phyloP scores from a whole-genome alignment of 2,888 invertebrate genomes.

The Copidosoma aretas region DNA sequence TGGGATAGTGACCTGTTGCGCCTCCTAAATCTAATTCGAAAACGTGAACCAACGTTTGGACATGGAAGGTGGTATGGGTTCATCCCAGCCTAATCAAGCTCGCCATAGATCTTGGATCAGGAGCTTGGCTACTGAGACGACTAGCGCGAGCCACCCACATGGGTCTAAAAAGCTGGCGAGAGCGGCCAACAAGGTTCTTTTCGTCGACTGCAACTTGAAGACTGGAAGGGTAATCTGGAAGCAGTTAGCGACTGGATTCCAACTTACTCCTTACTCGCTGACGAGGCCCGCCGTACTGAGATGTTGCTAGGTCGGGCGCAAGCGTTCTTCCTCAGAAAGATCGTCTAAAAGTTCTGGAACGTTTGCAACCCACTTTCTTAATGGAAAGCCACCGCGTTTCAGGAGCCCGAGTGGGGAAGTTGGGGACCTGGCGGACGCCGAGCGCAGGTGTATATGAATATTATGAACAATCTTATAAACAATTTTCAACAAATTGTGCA shows the following conservation, averaged over 20 bases:
- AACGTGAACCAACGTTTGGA: neutral
- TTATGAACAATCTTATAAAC: no score
- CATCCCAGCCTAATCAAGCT: conserved; percentile 13
- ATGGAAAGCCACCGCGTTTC: conserved; percentile 52
- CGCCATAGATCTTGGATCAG: conserved; percentile 19
- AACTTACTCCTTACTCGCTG: neutral
- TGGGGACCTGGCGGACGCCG: no score
- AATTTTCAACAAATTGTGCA: no score
- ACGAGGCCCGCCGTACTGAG: neutral
- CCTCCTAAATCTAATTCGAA: neutral
- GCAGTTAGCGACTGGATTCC: conserved; percentile 1
- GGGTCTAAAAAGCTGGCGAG: conserved; percentile 13
- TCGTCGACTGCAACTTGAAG: neutral
- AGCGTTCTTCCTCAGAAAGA: neutral
- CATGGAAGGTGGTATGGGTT: neutral
- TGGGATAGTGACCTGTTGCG: neutral
- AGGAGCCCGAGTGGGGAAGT: conserved; percentile 41
- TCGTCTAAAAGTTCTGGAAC: neutral
- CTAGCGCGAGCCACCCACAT: conserved; percentile 12
- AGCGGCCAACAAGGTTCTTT: neutral
- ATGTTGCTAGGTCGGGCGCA: conserved; percentile 2
- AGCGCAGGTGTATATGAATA: no score
- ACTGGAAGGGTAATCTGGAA: neutral
- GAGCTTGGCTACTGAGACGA: neutral
- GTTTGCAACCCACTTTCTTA: conserved; percentile 22